Evolutionary conservation across 1,140 invertebrate species (phyloP), one percentile per base, ranked within the genome.

Genomic region (Drosophila pseudoobscura): DNA sequence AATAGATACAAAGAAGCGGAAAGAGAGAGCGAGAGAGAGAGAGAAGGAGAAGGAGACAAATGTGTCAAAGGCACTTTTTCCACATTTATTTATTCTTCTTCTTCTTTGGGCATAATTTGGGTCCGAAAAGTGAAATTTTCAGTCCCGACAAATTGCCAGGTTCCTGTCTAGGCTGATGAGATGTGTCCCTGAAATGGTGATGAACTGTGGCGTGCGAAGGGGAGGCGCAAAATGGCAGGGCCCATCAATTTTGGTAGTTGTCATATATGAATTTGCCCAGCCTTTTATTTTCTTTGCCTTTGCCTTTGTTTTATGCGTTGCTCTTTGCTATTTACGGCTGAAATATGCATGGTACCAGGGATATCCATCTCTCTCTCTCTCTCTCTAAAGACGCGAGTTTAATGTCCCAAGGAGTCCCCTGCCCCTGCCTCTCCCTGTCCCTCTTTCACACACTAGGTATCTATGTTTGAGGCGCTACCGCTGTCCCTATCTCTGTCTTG

Each of bases 201-300:
- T 46, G 46, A 29, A 22, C 35, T 31, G n/a, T 17, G 29, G 58
- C 11, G 22, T n/a, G 15, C 29, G 44, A 31, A 29, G 55, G 51
- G 43, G 29, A 22, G 57, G 57, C 6, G n/a, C 15, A 31, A 17
- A 52, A 17, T 13, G 9, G 8, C 13, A 52, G 31, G 29, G 49
- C 51, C 55, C 72, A 84, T 84, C 60, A 80, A 84, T 84, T 84
- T 73, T 54, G 51, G 46, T 44, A 74, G 69, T 80, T 85, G 77
- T 75, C 80, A 87, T 82, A 82, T 87, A 85, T 85, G 87, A 85
- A 87, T 85, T 85, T 87, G 83, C 61, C 61, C 47, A 45, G 51
- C 58, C 74, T 46, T 78, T 82, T 85, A 65, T 85, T 87, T 85
- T 78, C 24, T 24, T 24, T 26, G 4, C 24, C 5, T 24, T 24